Percentiles rank a stretch among this genome's conserved stretches.
These are phyloP conservation scores for Stichopus horrens DNA, from an alignment of 53 echinoderm and acorn worm genomes.

Conservation along the genomic window DNA sequence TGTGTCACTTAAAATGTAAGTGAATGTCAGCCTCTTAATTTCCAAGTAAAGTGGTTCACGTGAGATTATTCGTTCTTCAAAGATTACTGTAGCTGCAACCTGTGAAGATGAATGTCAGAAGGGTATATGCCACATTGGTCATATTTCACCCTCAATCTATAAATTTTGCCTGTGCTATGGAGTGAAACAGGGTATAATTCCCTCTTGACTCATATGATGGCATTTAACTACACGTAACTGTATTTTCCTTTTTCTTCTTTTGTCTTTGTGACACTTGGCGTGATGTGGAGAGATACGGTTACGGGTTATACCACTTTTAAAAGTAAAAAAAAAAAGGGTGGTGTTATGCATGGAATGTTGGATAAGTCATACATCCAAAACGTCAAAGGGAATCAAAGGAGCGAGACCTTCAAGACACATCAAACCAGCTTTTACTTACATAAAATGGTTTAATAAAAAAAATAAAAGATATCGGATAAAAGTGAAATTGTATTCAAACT, in stretches of 20 bases:
- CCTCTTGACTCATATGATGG: neutral
- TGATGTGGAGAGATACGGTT: neutral
- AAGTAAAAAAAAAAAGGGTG: no score
- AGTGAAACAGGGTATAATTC: neutral
- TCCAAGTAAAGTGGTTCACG: no score
- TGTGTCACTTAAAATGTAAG: neutral
- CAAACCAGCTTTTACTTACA: neutral
- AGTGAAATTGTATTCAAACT: no score
- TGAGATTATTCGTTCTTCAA: no score
- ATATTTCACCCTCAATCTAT: neutral
- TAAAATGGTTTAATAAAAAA: neutral
- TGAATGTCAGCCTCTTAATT: no score
- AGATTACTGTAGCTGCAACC: no score
- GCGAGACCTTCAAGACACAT: neutral
- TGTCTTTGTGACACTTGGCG: neutral
- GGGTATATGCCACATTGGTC: neutral
- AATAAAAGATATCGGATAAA: no score
- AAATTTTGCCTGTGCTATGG: neutral
- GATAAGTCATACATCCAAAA: neutral
- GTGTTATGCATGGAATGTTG: neutral
- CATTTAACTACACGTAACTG: neutral
- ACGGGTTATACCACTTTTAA: neutral
- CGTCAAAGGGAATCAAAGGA: neutral
- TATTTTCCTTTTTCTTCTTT: neutral
- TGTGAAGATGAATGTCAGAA: neutral